Evolutionary conservation across 2,888 invertebrate species (phyloP).

Genomic region (Mycalesis mineus): DNA sequence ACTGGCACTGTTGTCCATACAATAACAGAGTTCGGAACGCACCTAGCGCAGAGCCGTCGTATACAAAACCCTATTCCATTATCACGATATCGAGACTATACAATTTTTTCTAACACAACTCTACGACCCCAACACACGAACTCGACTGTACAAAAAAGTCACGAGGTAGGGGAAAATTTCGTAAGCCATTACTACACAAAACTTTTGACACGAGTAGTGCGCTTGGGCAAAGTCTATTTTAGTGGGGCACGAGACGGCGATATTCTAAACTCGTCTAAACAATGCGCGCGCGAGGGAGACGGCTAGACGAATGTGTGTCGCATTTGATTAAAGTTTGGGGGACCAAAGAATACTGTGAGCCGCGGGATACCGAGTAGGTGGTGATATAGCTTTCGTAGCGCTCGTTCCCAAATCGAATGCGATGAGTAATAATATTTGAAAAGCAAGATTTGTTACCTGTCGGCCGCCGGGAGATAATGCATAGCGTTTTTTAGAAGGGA

Average conservation of each 20-base stretch:
- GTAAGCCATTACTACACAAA: constrained; percentile 77
- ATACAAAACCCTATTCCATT: constrained; percentile 54
- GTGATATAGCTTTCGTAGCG: constrained; percentile 77
- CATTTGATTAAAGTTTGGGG: constrained; percentile 76
- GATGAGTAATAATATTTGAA: constrained; percentile 79
- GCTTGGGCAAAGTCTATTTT: constrained; percentile 79
- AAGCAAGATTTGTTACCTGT: constrained; percentile 78
- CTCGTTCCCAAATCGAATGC: constrained; percentile 75
- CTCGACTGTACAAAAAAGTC: constrained; percentile 73
- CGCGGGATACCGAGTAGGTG: constrained; percentile 77
- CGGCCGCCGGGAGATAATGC: constrained; percentile 70
- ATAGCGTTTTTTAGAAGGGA: constrained; percentile 67
- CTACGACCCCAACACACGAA: constrained; percentile 68
- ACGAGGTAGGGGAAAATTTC: constrained; percentile 76
- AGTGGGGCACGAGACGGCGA: constrained; percentile 67
- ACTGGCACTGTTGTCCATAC: constrained; percentile 75
- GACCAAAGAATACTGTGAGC: constrained; percentile 67
- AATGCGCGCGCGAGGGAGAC: constrained; percentile 55
- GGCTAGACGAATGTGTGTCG: constrained; percentile 67
- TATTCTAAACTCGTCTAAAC: constrained; percentile 51
- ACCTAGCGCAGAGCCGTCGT: constrained; percentile 64
- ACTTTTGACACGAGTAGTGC: constrained; percentile 77
- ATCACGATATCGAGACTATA: constrained; percentile 59
- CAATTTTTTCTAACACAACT: constrained; percentile 67
- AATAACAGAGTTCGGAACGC: constrained; percentile 63